These are phyloP conservation scores for Ochotona princeps DNA, from an alignment of 2,113 vertebrate species.

Conservation along the genomic window DNA sequence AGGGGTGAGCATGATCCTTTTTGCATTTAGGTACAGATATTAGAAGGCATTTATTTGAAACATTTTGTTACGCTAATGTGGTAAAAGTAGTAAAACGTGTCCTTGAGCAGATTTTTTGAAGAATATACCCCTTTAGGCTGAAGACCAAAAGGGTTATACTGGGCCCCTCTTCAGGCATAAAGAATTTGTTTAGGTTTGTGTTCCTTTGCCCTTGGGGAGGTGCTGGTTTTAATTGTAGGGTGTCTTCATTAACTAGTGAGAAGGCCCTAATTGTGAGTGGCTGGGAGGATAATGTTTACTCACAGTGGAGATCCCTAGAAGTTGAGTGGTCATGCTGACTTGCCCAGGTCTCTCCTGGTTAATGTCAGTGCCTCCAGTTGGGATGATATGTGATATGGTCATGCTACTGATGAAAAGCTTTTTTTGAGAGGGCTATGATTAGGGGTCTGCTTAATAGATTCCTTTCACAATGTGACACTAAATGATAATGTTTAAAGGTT, in stretches of 20 bases:
- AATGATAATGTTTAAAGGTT: background rate
- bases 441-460: background rate
- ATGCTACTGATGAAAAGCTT: background rate
- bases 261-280: background rate
- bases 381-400: background rate
- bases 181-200: conserved; percentile 19
- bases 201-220: background rate
- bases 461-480: background rate
- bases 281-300: background rate
- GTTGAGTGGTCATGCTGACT: background rate
- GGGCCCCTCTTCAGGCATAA: background rate
- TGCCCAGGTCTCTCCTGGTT: background rate
- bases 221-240: conserved; percentile 30
- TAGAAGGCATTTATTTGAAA: background rate
- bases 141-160: background rate
- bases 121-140: background rate
- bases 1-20: background rate
- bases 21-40: background rate
- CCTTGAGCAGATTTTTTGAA: conserved; percentile 14
- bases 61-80: background rate
- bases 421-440: background rate
- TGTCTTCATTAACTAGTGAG: background rate
- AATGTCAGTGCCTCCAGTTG: conserved; percentile 14
- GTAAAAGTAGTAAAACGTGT: background rate
- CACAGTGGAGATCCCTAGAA: background rate